Base-by-base conservation (phyloP, 2,888 invertebrate genomes). In the Andricus curvator region DNA sequence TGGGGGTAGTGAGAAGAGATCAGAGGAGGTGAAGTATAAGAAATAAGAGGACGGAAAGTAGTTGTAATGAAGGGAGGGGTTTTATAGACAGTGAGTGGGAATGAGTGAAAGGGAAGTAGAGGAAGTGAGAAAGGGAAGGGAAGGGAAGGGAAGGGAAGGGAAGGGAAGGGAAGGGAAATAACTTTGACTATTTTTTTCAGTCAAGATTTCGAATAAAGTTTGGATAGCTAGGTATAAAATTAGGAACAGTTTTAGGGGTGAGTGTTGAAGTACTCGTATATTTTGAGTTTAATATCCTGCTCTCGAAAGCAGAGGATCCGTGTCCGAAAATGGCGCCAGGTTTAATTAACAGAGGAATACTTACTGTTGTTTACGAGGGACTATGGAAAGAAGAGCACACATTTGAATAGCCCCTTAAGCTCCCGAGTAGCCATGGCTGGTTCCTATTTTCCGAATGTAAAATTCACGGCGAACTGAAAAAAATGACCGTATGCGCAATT, bases 301-400 rank as follows among this genome's bases (percentile, higher is more conserved):
- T 48, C 48, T 48, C 13, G 17, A 68, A 41, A 48, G 48, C 51
- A 70, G 44, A 29, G n/a, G 51, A 70, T 70, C 70, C 70, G 48
- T 51, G 51, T 70, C 29, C 48, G 5, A 70, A 70, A 70, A 70
- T 70, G 48, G 70, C 70, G 25, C 70, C 29, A 70, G 70, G 51
- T 70, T 70, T 70, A 70, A 70, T 70, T 70, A 70, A 48, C 70
- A 51, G 29, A 70, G 70, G 70, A 70, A 70, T 70, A 70, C 70
- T 70, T 51, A 70, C 70, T 70, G 70, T 70, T 70, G 70, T 70
- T 70, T 70, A 70, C 20, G 70, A 70, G 70, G 29, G 70, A 5
- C 70, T 70, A 51, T 17, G 70, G 51, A 70, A 70, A 70, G 70
- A 33, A 51, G 70, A 48, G 48, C 70, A 70, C 20, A 51, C 70